Percentiles rank a stretch among this genome's conserved stretches.
Evolutionary conservation across 2,888 invertebrate genomes (phyloP).

Genomic region (Chymomyza procnemis): DNA sequence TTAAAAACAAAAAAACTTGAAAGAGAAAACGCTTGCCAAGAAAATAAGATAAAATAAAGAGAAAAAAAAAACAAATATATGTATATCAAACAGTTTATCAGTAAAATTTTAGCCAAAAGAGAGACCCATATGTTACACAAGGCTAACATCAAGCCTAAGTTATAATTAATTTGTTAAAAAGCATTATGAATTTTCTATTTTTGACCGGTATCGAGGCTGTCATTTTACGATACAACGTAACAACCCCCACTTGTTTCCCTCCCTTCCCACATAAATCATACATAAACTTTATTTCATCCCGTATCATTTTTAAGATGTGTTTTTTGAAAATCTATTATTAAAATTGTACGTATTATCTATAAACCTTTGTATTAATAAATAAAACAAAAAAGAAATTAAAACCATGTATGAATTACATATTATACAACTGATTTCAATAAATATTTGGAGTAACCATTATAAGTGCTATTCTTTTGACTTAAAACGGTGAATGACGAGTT

Average conservation of each 20-base stretch:
- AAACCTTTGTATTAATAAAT: slow-evolving; percentile 68
- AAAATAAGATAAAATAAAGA: slow-evolving; percentile 31
- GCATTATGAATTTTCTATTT: slow-evolving; percentile 19
- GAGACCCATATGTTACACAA: neutral
- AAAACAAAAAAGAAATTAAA: slow-evolving; percentile 63
- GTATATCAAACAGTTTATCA: neutral
- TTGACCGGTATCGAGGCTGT: slow-evolving; percentile 25
- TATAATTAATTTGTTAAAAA: slow-evolving; percentile 59
- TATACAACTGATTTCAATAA: slow-evolving; percentile 69
- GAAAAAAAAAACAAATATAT: too few relatives aligned
- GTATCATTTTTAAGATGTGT: slow-evolving; percentile 62
- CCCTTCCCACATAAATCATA: neutral
- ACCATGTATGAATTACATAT: slow-evolving; percentile 47
- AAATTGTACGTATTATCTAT: slow-evolving; percentile 67
- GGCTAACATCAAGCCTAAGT: slow-evolving; percentile 19
- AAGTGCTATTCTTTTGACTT: neutral
- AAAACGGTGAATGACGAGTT: neutral
- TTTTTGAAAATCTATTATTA: slow-evolving; percentile 65
- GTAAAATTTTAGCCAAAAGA: neutral
- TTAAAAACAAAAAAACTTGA: slow-evolving; percentile 28
- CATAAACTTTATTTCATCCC: slow-evolving; percentile 10
- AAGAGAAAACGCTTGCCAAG: slow-evolving; percentile 61
- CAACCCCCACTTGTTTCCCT: slow-evolving; percentile 1
- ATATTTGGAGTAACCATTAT: slow-evolving; percentile 54
- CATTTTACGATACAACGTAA: slow-evolving; percentile 17